A percentile compares a stretch with the other conserved stretches of the same genome.
These are phyloP conservation scores for Argyrosomus japonicus DNA, from an alignment of 2,113 vertebrate genomes.

Conservation along the genomic window DNA sequence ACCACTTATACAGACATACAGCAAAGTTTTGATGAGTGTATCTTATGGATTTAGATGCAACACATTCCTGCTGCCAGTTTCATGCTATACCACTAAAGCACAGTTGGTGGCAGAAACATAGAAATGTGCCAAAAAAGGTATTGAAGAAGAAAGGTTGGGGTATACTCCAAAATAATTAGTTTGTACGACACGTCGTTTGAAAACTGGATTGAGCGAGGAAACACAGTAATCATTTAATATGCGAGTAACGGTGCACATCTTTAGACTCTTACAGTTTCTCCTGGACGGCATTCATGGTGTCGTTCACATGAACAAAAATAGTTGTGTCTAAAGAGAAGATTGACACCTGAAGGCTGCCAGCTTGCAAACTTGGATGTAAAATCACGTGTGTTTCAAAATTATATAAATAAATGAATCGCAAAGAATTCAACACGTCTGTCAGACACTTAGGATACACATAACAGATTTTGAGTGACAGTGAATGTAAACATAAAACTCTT, in stretches of 20 bases:
- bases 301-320: too few relatives aligned
- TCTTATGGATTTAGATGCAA: background rate
- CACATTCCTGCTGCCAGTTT: background rate
- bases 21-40: background rate
- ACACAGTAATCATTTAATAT: too few relatives aligned
- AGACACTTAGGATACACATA: too few relatives aligned
- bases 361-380: background rate
- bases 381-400: too few relatives aligned
- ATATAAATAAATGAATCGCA: too few relatives aligned
- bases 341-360: conserved; percentile 2
- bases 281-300: too few relatives aligned
- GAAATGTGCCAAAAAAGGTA: background rate
- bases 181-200: background rate
- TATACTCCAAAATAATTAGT: background rate
- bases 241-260: too few relatives aligned
- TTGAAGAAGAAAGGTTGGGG: too few relatives aligned
- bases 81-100: background rate
- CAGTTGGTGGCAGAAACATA: background rate
- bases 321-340: too few relatives aligned
- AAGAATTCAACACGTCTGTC: background rate
- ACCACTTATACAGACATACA: background rate
- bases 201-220: too few relatives aligned
- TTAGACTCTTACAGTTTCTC: too few relatives aligned
- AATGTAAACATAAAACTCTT: background rate
- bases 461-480: background rate